Percentiles rank a stretch among this genome's conserved stretches.
These are phyloP conservation scores for Erannis defoliaria DNA, from an alignment of 2,888 invertebrate species.

Conservation along the genomic window DNA sequence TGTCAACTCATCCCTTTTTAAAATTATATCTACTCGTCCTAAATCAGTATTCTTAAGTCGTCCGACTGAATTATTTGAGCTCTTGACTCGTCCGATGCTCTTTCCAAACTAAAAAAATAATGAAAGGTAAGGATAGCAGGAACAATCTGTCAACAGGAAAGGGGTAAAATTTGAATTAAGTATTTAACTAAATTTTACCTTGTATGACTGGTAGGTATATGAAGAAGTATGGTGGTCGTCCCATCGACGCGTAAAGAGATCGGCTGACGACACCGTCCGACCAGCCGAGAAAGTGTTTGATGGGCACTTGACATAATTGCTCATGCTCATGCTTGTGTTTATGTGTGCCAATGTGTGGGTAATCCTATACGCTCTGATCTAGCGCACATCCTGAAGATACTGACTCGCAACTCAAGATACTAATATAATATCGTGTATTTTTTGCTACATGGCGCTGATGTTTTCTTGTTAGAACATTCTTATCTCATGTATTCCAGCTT, in stretches of 20 bases:
- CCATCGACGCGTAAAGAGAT: slow-evolving; percentile 61
- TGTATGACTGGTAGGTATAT: not conserved
- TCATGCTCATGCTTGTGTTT: slow-evolving; percentile 55
- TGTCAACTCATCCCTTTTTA: no score
- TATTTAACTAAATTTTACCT: no score
- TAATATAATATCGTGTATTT: not conserved
- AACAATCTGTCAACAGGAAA: no score
- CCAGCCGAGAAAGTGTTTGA: slow-evolving; percentile 72
- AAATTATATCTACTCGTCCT: no score
- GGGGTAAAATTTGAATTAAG: no score
- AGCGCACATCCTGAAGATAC: slow-evolving; percentile 24
- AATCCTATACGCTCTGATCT: slow-evolving; percentile 12
- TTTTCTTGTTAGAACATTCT: not conserved
- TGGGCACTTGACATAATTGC: slow-evolving; percentile 79
- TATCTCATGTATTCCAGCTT: not conserved
- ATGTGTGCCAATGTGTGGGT: slow-evolving; percentile 14
- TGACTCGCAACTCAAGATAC: not conserved
- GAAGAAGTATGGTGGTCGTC: slow-evolving; percentile 29
- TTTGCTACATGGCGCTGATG: not conserved
- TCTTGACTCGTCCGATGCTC: no score
- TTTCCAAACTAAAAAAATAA: no score
- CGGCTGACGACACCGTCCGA: slow-evolving; percentile 48
- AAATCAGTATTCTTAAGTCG: no score
- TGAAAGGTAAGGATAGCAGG: no score
- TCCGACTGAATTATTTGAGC: no score